A percentile compares a stretch with the other conserved stretches of the same genome.
Conservation (phyloP, 2,113 vertebrate genomes). For the Tenebrosternarchus preto region DNA sequence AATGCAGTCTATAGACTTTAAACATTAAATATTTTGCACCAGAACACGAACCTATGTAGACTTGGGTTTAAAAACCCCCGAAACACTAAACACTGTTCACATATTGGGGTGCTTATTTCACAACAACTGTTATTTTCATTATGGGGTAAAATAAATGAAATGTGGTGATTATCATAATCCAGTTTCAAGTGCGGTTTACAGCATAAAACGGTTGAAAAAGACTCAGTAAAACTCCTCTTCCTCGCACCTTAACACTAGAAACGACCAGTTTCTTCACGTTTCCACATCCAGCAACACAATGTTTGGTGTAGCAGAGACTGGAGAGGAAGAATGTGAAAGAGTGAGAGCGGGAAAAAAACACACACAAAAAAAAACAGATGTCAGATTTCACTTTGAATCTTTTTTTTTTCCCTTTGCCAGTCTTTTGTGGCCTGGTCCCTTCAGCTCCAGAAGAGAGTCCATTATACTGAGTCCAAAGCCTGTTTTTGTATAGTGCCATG, state of each 20-base stretch:
- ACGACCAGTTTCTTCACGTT: background rate
- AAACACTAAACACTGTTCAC: background rate
- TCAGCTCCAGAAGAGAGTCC: conserved; percentile 43
- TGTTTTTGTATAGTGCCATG: conserved; percentile 56
- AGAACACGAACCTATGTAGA: background rate
- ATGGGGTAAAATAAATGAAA: no score
- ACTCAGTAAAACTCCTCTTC: background rate
- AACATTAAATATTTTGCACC: conserved; percentile 45
- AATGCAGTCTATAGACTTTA: conserved; percentile 47
- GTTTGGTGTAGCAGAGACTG: background rate
- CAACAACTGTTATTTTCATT: no score
- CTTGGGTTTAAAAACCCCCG: no score
- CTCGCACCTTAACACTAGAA: background rate
- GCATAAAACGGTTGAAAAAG: no score
- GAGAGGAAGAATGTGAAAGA: background rate
- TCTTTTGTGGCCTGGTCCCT: conserved; percentile 49
- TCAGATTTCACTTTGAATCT: conserved; percentile 50
- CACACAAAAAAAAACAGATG: conserved; percentile 38
- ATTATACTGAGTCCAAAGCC: conserved; percentile 56
- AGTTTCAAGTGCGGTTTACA: no score
- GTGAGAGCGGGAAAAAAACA: background rate
- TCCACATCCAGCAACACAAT: background rate
- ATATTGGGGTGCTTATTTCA: no score
- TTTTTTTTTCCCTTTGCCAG: conserved; percentile 13
- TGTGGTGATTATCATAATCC: no score